A percentile compares a stretch with the other conserved stretches of the same genome.
phyloP scores from a whole-genome alignment of 2,797 vertebrate species.

The Alca torda region DNA sequence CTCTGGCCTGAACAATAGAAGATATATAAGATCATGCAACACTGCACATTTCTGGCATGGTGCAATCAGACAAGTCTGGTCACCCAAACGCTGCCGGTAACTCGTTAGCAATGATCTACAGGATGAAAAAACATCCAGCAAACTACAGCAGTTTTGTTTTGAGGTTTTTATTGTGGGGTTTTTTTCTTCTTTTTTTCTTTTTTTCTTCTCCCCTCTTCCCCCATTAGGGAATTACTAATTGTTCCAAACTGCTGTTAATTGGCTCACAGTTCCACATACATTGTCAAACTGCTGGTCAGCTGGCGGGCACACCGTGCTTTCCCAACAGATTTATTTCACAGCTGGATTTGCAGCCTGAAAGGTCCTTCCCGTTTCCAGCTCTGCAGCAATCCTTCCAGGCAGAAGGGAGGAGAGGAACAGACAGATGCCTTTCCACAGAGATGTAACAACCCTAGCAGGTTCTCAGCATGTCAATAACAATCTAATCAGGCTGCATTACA shows the following conservation, averaged over 20 bases:
- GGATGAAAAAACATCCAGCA: neutral
- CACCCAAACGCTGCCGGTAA: neutral
- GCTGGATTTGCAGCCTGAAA: conserved; percentile 60
- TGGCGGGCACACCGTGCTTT: conserved; percentile 49
- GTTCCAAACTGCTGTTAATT: conserved; percentile 61
- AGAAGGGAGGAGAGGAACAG: conserved; percentile 26
- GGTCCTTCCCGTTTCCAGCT: conserved; percentile 41
- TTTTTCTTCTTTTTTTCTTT: neutral
- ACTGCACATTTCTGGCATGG: neutral
- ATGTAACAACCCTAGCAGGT: conserved; percentile 43
- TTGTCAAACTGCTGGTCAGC: conserved; percentile 38
- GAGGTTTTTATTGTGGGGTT: neutral
- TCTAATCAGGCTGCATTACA: conserved; percentile 74
- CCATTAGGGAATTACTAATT: conserved; percentile 20
- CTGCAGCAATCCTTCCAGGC: conserved; percentile 32
- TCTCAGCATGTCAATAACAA: conserved; percentile 70
- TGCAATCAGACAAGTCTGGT: neutral
- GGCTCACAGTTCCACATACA: conserved; percentile 41
- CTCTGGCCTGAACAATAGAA: neutral
- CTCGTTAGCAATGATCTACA: neutral
- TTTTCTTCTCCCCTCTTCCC: too few relatives aligned
- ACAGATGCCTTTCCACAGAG: conserved; percentile 60
- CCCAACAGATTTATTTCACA: conserved; percentile 69
- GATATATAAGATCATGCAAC: neutral
- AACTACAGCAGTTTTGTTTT: neutral